Base-by-base conservation (phyloP, 2,797 vertebrate genomes). In the Aphelocoma californica region DNA sequence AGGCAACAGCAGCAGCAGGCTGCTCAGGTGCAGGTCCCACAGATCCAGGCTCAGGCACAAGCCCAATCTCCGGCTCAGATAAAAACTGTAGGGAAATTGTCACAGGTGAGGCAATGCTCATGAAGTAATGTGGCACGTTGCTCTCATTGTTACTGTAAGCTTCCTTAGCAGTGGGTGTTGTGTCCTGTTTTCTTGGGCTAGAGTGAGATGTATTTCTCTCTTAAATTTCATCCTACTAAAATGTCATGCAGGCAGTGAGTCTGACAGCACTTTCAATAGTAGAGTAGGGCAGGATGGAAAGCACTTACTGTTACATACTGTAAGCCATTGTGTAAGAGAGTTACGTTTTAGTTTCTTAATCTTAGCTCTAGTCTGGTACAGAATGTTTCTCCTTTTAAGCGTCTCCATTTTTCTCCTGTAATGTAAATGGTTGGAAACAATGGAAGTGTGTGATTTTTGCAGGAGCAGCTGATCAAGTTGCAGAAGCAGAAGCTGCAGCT, bases 401-500 rank as follows among this genome's bases (percentile, higher is more conserved):
- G 32, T 47, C 31, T 64, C n/a, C 6, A 0, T 50, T 71, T 90
- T 44, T 34, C 66, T 64, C 38, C n/a, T 53, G 18, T 64, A 29
- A 5, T 0, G 2, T 50, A 34, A 56, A 50, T 67, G 28, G 15
- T 6, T 34, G 53, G 61, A 81, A 93, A 40, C 61, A 3, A 95
- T 50, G 10, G 8, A 38, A 75, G 24, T n/a, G 9, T 93, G 86
- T 82, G 72, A 20, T 93, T 87, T 65, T 90, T 94, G 51, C 95
- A 99, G 98, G 99, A 99, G 54, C 97, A 99, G 95, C 97, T 98
- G 83, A 88, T 99, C 45, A 99, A 99, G 95, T 96, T 99, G 95
- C 99, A 99, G 92, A 99, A 99, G 92, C 99, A 99, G 92, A 99
- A 99, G 85, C 87, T 99, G 96, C 99, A 99, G 97, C 97, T 98